Base-by-base conservation (phyloP, 1,140 invertebrate species). In the Melitaea cinxia region DNA sequence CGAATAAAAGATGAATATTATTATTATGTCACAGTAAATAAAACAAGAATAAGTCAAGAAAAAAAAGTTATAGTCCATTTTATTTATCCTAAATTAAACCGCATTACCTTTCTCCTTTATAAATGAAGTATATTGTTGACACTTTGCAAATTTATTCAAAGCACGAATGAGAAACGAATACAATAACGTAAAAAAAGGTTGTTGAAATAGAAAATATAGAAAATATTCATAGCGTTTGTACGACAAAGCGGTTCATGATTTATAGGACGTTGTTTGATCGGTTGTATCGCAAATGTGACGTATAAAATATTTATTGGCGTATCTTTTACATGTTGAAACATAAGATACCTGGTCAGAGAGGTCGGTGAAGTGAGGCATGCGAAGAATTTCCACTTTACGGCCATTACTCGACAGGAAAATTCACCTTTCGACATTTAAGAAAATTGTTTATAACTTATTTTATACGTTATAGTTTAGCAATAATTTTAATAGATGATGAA, bases 371-470 rank as follows among this genome's bases (percentile, higher is more conserved):
- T 68, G 71, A 71, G 66, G 72, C 76, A 73, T 72, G 73, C 62
- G 50, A 74, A 77, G 81, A 79, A 85, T 87, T 85, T 84, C 76
- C 82, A 83, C 81, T 85, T 77, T 83, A 78, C 75, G 66, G 72
- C 75, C 75, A 75, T 77, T 57, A 56, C 57, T 35, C 45, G 70
- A 71, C 72, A 67, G 70, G 67, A 70, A 78, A 80, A 79, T 73
- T 75, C 68, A 58, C 72, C 72, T 74, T 75, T 66, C 72, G 67
- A 68, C 64, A 62, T 68, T 57, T 65, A 70, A 60, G 58, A 70
- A 70, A 60, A 57, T 45, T 52, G 21, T 64, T 17, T 15, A 42
- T 39, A 39, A n/a, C n/a, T n/a, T n/a, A n/a, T n/a, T n/a, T n/a
- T n/a, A n/a, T n/a, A n/a, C n/a, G n/a, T n/a, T n/a, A n/a, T n/a